Percentiles rank a stretch among this genome's conserved stretches.
phyloP scores from a whole-genome alignment of 92 coral and sea anemone genomes.

The Heliopora coerulea region DNA sequence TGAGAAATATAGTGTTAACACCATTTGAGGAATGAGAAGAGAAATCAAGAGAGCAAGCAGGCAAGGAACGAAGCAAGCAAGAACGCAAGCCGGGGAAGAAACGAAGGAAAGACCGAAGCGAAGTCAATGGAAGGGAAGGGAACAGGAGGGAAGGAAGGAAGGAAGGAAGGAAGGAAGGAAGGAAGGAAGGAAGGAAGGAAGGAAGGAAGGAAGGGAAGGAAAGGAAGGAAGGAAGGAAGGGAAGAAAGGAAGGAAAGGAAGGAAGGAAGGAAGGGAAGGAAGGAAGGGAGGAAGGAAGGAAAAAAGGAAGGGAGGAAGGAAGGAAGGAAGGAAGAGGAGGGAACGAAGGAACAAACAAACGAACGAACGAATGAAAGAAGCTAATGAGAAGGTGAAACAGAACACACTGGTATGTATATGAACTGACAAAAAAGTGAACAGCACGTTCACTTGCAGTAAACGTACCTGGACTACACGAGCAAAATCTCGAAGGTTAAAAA shows the following conservation, averaged over 20 bases:
- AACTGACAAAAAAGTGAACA: too few species aligned
- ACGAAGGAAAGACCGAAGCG: background rate
- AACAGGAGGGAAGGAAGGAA: background rate
- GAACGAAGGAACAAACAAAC: background rate
- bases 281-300: conserved; percentile 4
- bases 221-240: conserved; percentile 2
- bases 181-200: background rate
- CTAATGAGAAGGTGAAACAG: too few species aligned
- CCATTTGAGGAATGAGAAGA: background rate
- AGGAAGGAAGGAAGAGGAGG: background rate
- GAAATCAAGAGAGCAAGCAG: background rate
- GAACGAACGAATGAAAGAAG: background rate
- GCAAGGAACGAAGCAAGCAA: background rate
- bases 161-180: conserved; percentile 2
- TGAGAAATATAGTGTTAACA: too few species aligned
- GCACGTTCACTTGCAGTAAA: too few species aligned
- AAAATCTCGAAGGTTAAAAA: conserved; percentile 92
- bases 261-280: background rate
- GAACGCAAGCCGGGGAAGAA: background rate
- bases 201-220: background rate
- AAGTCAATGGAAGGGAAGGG: background rate
- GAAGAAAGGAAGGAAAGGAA: background rate
- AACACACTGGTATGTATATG: too few species aligned
- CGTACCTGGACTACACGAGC: conserved; percentile 91
- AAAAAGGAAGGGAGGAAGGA: background rate